Evolutionary conservation across 2,888 invertebrate species (phyloP).

Genomic region (Eupsilia transversa): DNA sequence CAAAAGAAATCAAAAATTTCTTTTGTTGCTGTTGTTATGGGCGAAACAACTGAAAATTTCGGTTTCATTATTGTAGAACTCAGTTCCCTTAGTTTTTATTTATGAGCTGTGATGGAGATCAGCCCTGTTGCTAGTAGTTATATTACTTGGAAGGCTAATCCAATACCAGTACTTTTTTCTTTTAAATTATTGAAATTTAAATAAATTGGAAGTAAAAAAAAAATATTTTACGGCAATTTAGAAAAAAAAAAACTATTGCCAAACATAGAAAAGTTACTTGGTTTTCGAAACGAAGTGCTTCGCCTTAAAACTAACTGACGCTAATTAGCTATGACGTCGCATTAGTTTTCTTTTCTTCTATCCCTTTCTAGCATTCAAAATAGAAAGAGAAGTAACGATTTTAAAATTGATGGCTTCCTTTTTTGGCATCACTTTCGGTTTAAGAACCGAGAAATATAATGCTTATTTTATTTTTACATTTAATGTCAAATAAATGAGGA

Average conservation of each 20-base stretch:
- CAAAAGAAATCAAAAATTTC: not conserved
- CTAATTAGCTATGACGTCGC: conserved; percentile 86
- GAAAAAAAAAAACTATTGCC: not conserved
- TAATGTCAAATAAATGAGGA: conserved; percentile 60
- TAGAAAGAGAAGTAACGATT: conserved; percentile 66
- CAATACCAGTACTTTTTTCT: not conserved
- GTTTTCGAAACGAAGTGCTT: conserved; percentile 52
- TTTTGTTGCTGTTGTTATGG: no score
- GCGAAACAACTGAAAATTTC: no score
- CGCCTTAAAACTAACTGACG: conserved; percentile 81
- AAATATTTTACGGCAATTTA: not conserved
- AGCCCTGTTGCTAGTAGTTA: not conserved
- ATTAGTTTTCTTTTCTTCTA: conserved; percentile 78
- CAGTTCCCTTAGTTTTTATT: not conserved
- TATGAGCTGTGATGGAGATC: not conserved
- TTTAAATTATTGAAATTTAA: not conserved
- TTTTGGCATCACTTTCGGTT: conserved; percentile 70
- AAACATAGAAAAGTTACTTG: not conserved
- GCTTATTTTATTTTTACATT: conserved; percentile 59
- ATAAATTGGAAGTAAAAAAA: not conserved
- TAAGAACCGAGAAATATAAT: conserved; percentile 57
- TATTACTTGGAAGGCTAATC: not conserved
- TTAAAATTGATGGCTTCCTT: conserved; percentile 78
- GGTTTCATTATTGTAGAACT: not conserved
- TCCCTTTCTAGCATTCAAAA: conserved; percentile 70